phyloP scores from a whole-genome alignment of 2,113 vertebrate species.

The Gymnocephalus cernua region DNA sequence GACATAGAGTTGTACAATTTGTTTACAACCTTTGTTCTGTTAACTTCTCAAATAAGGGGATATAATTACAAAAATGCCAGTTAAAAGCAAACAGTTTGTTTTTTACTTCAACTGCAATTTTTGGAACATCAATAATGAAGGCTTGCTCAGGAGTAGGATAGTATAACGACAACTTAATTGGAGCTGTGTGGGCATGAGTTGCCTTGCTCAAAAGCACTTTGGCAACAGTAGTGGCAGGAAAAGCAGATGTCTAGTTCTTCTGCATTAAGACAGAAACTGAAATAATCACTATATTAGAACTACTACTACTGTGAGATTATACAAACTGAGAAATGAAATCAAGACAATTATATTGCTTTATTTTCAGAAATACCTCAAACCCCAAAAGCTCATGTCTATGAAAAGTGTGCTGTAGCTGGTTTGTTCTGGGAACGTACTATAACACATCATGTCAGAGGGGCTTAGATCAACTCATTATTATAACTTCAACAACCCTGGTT shows the following conservation, averaged over 20 bases:
- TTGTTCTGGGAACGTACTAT: not conserved
- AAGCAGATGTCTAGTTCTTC: not conserved
- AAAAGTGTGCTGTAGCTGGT: conserved; percentile 3
- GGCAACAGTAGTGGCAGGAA: not conserved
- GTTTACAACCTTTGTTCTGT: not conserved
- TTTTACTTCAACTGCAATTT: not conserved
- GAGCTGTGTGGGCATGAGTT: not conserved
- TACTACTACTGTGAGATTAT: not conserved
- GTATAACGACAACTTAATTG: not conserved
- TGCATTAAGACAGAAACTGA: not conserved
- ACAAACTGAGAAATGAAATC: not conserved
- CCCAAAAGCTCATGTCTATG: not conserved
- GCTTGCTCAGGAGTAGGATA: not conserved
- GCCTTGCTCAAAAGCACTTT: conserved; percentile 29
- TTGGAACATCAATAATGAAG: not conserved
- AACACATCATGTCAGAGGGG: not conserved
- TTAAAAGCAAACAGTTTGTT: not conserved
- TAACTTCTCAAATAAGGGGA: not conserved
- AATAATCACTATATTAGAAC: not conserved
- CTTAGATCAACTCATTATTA: conserved; percentile 34
- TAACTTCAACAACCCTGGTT: conserved; percentile 7
- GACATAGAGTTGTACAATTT: not conserved
- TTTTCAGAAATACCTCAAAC: not conserved
- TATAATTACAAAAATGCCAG: not conserved
- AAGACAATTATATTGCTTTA: not conserved